Base-by-base conservation (phyloP, 2,113 vertebrate species). In the Mesoclemmys tuberculata region DNA sequence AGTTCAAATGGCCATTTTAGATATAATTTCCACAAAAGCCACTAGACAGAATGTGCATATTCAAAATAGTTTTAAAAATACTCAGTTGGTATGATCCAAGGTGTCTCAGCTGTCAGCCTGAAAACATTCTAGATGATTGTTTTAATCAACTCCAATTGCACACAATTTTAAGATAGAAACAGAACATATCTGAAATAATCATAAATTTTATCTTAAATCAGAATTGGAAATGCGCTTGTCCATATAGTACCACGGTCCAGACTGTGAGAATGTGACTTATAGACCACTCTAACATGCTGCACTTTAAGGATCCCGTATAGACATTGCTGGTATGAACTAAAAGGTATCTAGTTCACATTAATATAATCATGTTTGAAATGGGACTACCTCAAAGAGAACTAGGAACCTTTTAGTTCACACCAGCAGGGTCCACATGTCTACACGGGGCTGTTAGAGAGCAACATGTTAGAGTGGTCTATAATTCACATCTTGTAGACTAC, bases 1-100 rank as follows among this genome's bases (percentile, higher is more conserved):
- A 55, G 75, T 90, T 87, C 81, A 88, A 92, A 93, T 85, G 89
- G 18, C 24, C 35, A 82, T 55, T 88, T 19, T 29, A 90, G 94
- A 89, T 6, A 82, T 61, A 86, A 93, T 68, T 86, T 91, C 10
- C 79, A 38, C 29, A 9, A 49, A 78, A 93, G 3, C 49, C 55
- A 93, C 81, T 24, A 90, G 61, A 38, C 71, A 82, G 90, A 89
- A 46, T 0, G 3, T 87, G n/a, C 41, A 2, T 75, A 61, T 82
- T 82, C 81, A 79, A 87, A 61, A 82, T 82, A 80, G 80, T 31
- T 8, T 51, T 93, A 80, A 52, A 41, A 95, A 81, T 51, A 94
- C 35, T 16, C 51, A 95, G 10, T 2, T 92, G 54, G 18, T 35
- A 26, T 87, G n/a, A 54, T 5, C 38, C 41, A 79, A 87, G 12